Evolutionary conservation across 2,797 vertebrate species (phyloP).

Genomic region (Gymnodraco acuticeps): DNA sequence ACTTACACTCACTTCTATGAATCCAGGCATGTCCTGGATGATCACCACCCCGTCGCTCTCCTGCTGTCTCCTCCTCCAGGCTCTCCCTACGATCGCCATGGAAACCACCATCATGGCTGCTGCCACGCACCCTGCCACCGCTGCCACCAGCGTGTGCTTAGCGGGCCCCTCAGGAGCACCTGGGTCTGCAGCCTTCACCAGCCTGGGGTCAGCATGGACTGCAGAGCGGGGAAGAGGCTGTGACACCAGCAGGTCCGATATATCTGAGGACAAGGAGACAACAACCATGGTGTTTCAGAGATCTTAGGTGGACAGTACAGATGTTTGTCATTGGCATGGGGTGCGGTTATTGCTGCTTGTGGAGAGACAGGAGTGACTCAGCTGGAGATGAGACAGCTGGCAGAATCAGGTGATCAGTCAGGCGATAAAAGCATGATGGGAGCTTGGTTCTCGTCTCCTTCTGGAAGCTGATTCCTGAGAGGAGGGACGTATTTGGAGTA

Average conservation of each 20-base stretch:
- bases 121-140: conserved; percentile 77
- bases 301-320: background rate
- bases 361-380: too few species aligned
- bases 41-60: background rate
- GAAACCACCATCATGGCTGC: conserved; percentile 81
- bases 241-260: conserved; percentile 82
- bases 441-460: too few species aligned
- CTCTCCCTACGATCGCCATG: conserved; percentile 70
- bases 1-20: conserved; percentile 28
- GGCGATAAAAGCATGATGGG: too few species aligned
- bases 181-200: conserved; percentile 67
- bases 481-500: too few species aligned
- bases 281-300: background rate
- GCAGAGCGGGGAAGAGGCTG: conserved; percentile 51
- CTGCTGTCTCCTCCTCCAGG: conserved; percentile 63
- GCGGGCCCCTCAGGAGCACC: conserved; percentile 44
- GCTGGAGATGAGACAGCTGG: too few species aligned
- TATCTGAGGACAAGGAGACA: conserved; percentile 77
- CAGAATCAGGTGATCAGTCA: too few species aligned
- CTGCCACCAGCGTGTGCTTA: conserved; percentile 58
- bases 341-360: too few species aligned
- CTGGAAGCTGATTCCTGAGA: too few species aligned
- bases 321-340: background rate
- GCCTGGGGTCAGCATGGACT: conserved; percentile 58
- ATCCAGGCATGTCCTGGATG: conserved; percentile 65